These are phyloP conservation scores for Dermochelys coriacea DNA, from an alignment of 2,797 vertebrate species.

Conservation along the genomic window DNA sequence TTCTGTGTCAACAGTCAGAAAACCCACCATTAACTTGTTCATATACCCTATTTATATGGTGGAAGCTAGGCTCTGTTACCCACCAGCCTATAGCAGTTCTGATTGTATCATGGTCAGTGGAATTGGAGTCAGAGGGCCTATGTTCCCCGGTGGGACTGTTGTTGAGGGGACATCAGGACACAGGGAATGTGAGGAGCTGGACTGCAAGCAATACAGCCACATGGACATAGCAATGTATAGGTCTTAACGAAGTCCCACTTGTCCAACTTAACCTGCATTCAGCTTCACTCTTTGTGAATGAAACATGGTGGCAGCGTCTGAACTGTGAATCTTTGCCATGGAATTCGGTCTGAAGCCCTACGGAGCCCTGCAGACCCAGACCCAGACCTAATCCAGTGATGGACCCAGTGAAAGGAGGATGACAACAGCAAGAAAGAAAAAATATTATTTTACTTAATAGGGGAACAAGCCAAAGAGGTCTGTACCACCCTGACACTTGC, in stretches of 20 bases:
- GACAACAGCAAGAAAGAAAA: background rate
- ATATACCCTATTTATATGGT: background rate
- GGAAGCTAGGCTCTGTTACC: background rate
- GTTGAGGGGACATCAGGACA: background rate
- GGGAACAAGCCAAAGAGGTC: background rate
- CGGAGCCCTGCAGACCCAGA: background rate
- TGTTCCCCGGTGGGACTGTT: background rate
- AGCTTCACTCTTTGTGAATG: background rate
- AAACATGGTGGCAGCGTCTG: background rate
- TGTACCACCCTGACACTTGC: too few species aligned
- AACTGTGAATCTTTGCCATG: background rate
- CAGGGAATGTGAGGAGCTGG: background rate
- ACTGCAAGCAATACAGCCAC: background rate
- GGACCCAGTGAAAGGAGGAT: background rate
- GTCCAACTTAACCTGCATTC: background rate
- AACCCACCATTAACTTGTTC: background rate
- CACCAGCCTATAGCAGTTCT: background rate
- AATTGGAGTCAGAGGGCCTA: background rate
- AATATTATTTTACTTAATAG: background rate
- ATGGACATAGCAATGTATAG: background rate
- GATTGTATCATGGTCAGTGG: background rate
- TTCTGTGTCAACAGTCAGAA: background rate
- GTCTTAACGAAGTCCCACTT: background rate
- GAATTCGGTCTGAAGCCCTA: background rate
- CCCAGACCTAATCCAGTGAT: background rate